phyloP scores from a whole-genome alignment of 2,888 invertebrate genomes.

The Eupithecia abbreviata region DNA sequence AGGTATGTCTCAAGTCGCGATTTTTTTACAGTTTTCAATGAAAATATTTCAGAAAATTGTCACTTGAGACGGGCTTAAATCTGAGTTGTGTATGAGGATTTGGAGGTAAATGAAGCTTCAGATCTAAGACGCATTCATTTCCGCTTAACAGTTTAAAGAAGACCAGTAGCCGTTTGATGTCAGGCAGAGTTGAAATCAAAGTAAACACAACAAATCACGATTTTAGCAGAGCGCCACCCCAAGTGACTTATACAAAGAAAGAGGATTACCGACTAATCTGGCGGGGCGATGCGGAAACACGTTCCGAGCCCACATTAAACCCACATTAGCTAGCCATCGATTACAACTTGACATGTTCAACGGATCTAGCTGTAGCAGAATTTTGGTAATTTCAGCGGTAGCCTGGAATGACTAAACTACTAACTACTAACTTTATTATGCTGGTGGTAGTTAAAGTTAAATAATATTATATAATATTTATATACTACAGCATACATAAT shows the following conservation, averaged over 20 bases:
- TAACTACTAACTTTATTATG: too few species aligned
- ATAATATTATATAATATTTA: not conserved
- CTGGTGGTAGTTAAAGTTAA: not conserved
- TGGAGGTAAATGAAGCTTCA: not conserved
- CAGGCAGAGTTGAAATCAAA: slow-evolving; percentile 21
- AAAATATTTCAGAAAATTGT: too few species aligned
- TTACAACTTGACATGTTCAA: slow-evolving; percentile 67
- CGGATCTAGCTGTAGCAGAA: slow-evolving; percentile 34
- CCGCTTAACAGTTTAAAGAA: not conserved
- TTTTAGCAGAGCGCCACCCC: slow-evolving; percentile 60
- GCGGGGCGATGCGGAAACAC: slow-evolving; percentile 69
- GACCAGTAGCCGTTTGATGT: slow-evolving; percentile 13
- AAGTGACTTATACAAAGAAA: slow-evolving; percentile 72
- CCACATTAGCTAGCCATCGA: slow-evolving; percentile 76
- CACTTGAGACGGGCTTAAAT: too few species aligned
- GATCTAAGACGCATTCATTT: not conserved
- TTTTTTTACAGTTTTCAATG: too few species aligned
- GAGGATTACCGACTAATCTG: slow-evolving; percentile 76
- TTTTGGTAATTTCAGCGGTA: slow-evolving; percentile 42
- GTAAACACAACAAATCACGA: slow-evolving; percentile 60
- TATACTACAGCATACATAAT: too few species aligned
- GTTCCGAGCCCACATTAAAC: slow-evolving; percentile 70
- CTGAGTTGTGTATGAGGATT: too few species aligned
- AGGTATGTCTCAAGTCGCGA: too few species aligned
- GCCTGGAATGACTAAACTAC: slow-evolving; percentile 23